Conservation (phyloP, 2,888 invertebrate genomes). For the Microctonus hyperodae region DNA sequence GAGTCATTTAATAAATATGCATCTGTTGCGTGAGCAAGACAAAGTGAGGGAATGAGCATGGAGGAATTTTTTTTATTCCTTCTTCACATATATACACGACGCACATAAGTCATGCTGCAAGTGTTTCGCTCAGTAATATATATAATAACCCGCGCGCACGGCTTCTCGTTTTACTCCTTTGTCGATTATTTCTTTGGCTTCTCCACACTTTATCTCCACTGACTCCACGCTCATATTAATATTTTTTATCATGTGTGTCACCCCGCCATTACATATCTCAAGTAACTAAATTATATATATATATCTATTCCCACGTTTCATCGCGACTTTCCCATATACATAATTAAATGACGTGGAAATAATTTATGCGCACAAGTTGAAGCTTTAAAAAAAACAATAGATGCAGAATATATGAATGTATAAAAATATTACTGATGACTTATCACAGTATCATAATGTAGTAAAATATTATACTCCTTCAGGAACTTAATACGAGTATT, state of each 20-base stretch:
- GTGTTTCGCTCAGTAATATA: conserved; percentile 52
- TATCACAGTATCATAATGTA: not conserved
- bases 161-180: conserved; percentile 57
- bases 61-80: not conserved
- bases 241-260: no score
- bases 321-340: conserved; percentile 32
- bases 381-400: not conserved
- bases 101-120: conserved; percentile 59
- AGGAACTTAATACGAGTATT: conserved; percentile 23
- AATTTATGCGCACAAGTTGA: conserved; percentile 8
- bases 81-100: conserved; percentile 42
- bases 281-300: no score
- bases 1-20: no score
- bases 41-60: conserved; percentile 12
- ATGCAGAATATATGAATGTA: not conserved
- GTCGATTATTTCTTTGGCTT: conserved; percentile 26
- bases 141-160: conserved; percentile 53
- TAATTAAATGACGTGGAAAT: conserved; percentile 38
- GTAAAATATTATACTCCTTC: conserved; percentile 14
- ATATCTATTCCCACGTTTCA: conserved; percentile 38
- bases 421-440: conserved; percentile 7
- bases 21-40: conserved; percentile 43
- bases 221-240: conserved; percentile 5
- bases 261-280: no score
- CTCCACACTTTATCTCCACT: conserved; percentile 24